Evolutionary conservation across 2,113 vertebrate genomes (phyloP).

Genomic region (Saguinus imperator): DNA sequence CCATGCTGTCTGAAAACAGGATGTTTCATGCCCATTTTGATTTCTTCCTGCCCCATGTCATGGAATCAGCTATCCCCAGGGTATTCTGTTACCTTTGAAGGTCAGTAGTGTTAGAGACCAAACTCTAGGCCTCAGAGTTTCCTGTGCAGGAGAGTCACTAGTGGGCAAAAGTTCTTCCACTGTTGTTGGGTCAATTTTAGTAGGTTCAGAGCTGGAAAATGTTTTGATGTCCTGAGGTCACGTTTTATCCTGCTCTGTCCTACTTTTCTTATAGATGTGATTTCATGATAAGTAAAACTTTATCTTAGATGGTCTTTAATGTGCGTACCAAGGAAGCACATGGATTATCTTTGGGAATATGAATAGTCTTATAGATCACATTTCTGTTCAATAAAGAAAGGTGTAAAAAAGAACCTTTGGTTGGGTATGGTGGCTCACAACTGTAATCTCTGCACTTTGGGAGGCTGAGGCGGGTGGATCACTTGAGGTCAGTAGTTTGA

Average conservation of each 20-base stretch:
- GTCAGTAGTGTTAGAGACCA: not conserved
- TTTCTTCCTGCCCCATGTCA: not conserved
- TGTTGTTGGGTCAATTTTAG: not conserved
- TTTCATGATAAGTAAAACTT: not conserved
- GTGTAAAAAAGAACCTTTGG: not conserved
- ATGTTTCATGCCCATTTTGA: not conserved
- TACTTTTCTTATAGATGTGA: not conserved
- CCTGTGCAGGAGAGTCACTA: not conserved
- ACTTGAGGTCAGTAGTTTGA: no score
- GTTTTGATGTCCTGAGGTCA: not conserved
- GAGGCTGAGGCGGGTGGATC: no score
- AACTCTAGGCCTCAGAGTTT: not conserved
- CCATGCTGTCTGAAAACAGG: not conserved
- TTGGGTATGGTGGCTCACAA: no score
- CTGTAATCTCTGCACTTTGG: no score
- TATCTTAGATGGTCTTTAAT: not conserved
- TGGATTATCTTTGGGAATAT: not conserved
- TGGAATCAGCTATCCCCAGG: not conserved
- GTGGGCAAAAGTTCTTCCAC: not conserved
- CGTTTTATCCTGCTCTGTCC: not conserved
- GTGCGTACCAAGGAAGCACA: slow-evolving; percentile 41
- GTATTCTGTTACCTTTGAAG: not conserved
- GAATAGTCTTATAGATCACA: not conserved
- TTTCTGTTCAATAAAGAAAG: not conserved
- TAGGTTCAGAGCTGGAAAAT: not conserved